phyloP scores from a whole-genome alignment of 1,140 invertebrate species.

The Drosophila eugracilis region DNA sequence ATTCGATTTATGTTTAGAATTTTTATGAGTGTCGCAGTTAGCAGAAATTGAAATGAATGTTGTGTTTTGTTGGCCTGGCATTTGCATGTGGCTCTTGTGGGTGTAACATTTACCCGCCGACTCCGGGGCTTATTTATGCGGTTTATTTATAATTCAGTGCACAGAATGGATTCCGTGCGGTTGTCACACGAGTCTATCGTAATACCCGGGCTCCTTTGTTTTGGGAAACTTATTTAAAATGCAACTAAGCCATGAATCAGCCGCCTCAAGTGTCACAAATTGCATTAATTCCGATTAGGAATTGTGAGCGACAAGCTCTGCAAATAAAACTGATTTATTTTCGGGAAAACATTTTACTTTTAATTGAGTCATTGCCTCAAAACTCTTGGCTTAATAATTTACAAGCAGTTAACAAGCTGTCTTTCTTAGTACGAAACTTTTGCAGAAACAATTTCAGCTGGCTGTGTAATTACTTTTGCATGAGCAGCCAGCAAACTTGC shows the following conservation, averaged over 20 bases:
- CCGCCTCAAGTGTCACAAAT: slow-evolving; percentile 23
- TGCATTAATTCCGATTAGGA: slow-evolving; percentile 27
- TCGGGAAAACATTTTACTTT: not conserved
- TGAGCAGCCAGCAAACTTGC: slow-evolving; percentile 23
- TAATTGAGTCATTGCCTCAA: slow-evolving; percentile 2
- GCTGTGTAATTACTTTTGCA: slow-evolving; percentile 58
- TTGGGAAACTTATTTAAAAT: slow-evolving; percentile 48
- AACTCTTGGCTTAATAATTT: slow-evolving; percentile 2
- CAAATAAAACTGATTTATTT: slow-evolving; percentile 7
- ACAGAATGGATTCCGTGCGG: slow-evolving; percentile 60
- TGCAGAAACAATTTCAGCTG: not conserved
- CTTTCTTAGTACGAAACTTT: slow-evolving; percentile 16
- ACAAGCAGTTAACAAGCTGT: slow-evolving; percentile 7
- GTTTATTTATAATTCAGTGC: slow-evolving; percentile 73
- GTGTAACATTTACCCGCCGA: slow-evolving; percentile 23
- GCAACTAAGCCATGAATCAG: slow-evolving; percentile 23
- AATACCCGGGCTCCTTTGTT: slow-evolving; percentile 4
- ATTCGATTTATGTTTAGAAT: slow-evolving; percentile 71
- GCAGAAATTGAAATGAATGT: slow-evolving; percentile 65
- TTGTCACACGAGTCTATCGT: slow-evolving; percentile 20
- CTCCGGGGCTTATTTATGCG: slow-evolving; percentile 61
- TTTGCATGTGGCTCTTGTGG: slow-evolving; percentile 22
- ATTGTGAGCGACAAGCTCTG: not conserved
- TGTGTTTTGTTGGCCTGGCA: slow-evolving; percentile 13
- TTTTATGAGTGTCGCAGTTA: slow-evolving; percentile 46